phyloP scores from a whole-genome alignment of 2,113 vertebrate species.

The Solenodon paradoxus region DNA sequence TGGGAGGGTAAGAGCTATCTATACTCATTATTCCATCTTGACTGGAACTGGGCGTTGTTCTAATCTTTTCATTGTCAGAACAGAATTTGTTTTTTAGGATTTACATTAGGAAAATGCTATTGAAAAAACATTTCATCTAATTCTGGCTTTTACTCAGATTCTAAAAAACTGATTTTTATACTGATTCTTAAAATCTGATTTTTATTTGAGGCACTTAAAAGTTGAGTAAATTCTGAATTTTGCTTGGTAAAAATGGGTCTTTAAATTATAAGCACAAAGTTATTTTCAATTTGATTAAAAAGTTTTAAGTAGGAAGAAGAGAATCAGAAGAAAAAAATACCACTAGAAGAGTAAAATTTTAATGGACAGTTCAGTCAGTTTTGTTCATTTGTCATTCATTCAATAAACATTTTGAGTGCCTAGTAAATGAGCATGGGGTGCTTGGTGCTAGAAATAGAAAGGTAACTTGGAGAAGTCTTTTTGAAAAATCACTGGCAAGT shows the following conservation, averaged over 20 bases:
- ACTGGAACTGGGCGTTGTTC: not conserved
- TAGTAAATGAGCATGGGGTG: too few species aligned
- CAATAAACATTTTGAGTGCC: not conserved
- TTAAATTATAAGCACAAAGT: not conserved
- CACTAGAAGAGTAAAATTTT: not conserved
- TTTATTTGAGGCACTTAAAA: not conserved
- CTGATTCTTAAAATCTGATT: not conserved
- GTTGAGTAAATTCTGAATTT: not conserved
- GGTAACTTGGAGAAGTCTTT: not conserved
- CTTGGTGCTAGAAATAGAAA: not conserved
- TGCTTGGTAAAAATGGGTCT: not conserved
- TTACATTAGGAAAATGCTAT: not conserved
- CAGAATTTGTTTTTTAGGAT: not conserved
- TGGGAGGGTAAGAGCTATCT: not conserved
- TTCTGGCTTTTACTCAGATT: not conserved
- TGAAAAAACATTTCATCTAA: not conserved
- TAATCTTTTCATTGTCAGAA: not conserved
- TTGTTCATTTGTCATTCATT: not conserved
- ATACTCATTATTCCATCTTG: not conserved
- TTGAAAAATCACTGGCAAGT: not conserved
- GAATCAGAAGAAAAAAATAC: not conserved
- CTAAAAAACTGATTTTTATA: too few species aligned
- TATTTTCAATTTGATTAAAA: not conserved
- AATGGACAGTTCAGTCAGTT: too few species aligned
- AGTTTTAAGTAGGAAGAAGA: not conserved